phyloP scores from a whole-genome alignment of 2,888 invertebrate species.

The Portevinia maculata region DNA sequence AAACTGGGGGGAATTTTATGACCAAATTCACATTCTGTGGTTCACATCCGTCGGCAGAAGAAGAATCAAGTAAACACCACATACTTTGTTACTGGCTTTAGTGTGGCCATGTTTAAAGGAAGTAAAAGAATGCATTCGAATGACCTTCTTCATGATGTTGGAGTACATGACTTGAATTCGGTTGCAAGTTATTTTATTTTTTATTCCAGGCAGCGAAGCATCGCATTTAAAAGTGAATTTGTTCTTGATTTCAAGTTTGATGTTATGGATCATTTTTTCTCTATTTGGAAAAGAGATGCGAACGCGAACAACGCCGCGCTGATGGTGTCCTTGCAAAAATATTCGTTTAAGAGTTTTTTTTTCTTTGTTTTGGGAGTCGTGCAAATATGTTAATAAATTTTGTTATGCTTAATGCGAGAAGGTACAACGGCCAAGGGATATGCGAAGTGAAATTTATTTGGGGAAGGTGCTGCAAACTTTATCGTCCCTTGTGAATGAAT shows the following conservation, averaged over 20 bases:
- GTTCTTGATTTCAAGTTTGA: conserved; percentile 10
- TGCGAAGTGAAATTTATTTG: too few species aligned
- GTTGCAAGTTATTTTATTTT: background rate
- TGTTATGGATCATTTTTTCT: conserved; percentile 5
- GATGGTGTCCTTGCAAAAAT: background rate
- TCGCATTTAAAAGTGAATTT: conserved; percentile 21
- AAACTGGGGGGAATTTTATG: background rate
- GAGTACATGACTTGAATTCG: conserved; percentile 36
- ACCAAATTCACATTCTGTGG: background rate
- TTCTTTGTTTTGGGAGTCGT: too few species aligned
- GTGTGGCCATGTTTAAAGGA: background rate
- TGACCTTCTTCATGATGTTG: conserved; percentile 27
- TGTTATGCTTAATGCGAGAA: too few species aligned
- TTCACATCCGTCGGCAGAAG: background rate
- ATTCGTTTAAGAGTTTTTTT: too few species aligned
- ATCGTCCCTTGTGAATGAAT: too few species aligned
- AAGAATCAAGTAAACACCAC: background rate
- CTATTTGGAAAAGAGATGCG: background rate
- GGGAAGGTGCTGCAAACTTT: too few species aligned
- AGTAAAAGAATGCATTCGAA: conserved; percentile 3
- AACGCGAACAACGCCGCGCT: background rate
- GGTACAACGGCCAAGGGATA: too few species aligned
- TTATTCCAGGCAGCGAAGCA: background rate
- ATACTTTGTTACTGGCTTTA: conserved; percentile 16
- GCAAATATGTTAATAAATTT: too few species aligned